Percentiles rank a stretch among this genome's conserved stretches.
Conservation (phyloP, 2,113 vertebrate genomes). For the Trichechus manatus region DNA sequence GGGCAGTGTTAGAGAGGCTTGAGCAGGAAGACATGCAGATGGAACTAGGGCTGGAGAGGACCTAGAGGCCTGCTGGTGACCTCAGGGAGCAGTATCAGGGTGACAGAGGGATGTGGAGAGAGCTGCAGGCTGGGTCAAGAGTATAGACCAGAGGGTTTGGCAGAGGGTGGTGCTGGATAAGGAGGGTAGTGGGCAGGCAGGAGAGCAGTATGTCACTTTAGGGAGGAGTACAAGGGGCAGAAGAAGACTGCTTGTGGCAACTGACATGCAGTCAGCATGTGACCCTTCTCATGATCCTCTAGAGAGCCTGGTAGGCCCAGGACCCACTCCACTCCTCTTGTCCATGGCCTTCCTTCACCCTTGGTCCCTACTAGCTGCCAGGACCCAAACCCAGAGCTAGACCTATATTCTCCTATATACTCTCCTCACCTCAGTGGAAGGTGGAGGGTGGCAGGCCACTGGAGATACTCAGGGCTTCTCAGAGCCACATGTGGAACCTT, state of each 20-base stretch:
- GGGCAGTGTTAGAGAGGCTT: background rate
- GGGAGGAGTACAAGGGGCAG: constrained; percentile 30
- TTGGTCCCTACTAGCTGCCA: background rate
- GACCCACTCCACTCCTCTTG: background rate
- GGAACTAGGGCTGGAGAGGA: background rate
- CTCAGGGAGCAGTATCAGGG: background rate
- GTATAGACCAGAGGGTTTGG: background rate
- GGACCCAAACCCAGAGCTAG: constrained; percentile 17
- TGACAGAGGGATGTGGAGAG: background rate
- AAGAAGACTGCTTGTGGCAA: background rate
- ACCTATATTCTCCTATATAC: background rate
- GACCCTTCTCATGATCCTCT: background rate
- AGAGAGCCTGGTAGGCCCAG: background rate
- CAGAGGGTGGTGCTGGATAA: background rate
- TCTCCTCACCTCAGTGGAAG: background rate
- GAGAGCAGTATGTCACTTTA: background rate
- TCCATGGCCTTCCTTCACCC: background rate
- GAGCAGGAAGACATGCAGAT: background rate
- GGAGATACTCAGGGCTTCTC: background rate
- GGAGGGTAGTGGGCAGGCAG: background rate
- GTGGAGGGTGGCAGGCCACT: background rate
- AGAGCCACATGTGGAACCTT: background rate
- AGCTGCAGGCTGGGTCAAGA: background rate
- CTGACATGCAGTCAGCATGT: background rate
- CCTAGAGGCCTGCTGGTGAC: background rate